Base-by-base conservation (phyloP, 2,888 invertebrate genomes). In the Eilema caniola region DNA sequence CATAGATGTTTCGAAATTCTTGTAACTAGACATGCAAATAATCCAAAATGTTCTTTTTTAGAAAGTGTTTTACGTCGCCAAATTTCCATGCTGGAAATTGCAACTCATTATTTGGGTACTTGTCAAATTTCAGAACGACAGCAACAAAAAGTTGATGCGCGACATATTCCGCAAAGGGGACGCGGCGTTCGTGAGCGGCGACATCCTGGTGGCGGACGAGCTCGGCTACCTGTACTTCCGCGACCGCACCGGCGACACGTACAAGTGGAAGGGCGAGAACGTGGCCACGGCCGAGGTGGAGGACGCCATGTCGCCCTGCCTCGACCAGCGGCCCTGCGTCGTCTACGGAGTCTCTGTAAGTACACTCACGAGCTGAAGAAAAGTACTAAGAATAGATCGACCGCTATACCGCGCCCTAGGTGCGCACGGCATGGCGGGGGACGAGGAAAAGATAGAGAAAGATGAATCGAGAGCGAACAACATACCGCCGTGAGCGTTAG, bases 271-370 rank as follows among this genome's bases (percentile, higher is more conserved):
- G 88, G 99, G 99, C 20, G 99, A 99, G 95, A 99, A 99, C 90
- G 99, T 99, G 1, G 98, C 99, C 71, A 99, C 99, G 0, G 97
- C 98, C 0, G 99, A 99, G 95, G 98, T 99, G 25, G 99, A 99
- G 93, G 97, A 97, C 69, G 97, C 98, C 14, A 96, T 99, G 78
- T 98, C 97, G 74, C 97, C 97, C 70, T 96, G 97, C 37, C 94
- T 98, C 66, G 96, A 96, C 0, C 96, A 98, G 73, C 96, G 96
- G 75, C 97, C 98, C 81, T 97, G 97, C 75, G 97, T 97, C 4
- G 99, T 99, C 0, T 99, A 98, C 87, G 99, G 99, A 0, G 99
- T 99, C 0, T 97, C 98, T 93, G 98, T 99, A 87, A 94, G 92
- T 90, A 14, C 2, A 3, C 41, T 0, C 12, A 23, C 37, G 20